Conservation (phyloP, 2,797 vertebrate genomes). For the Emys orbicularis region DNA sequence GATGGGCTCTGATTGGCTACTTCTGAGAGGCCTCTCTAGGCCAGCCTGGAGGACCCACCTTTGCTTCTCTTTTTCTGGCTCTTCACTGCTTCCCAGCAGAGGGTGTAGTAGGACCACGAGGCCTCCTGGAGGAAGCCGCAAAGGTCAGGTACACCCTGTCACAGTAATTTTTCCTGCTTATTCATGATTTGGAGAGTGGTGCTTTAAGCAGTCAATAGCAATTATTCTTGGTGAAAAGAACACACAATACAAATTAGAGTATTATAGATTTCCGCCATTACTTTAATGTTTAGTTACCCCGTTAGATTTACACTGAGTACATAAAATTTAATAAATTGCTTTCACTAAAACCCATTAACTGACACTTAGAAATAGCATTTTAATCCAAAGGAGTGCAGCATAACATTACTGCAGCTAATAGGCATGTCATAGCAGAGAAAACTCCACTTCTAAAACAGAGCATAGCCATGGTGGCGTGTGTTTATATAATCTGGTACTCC, state of each 20-base stretch:
- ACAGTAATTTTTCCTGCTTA: constrained; percentile 70
- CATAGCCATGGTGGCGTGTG: constrained; percentile 21
- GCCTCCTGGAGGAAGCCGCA: neutral
- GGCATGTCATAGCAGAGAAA: constrained; percentile 63
- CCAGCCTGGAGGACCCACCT: neutral
- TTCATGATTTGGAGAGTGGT: constrained; percentile 77
- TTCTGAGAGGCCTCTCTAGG: neutral
- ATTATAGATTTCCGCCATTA: constrained; percentile 81
- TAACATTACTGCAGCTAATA: constrained; percentile 78
- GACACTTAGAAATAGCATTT: constrained; percentile 80
- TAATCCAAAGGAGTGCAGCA: constrained; percentile 74
- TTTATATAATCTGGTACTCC: constrained; percentile 33
- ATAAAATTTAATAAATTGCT: constrained; percentile 82
- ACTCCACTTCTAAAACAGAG: constrained; percentile 62
- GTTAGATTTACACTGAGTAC: constrained; percentile 82
- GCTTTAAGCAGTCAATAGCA: constrained; percentile 84
- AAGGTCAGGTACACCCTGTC: neutral
- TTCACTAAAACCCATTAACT: constrained; percentile 82
- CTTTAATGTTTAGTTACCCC: constrained; percentile 84
- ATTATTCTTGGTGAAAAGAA: constrained; percentile 83
- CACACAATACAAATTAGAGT: constrained; percentile 84
- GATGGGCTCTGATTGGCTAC: neutral
- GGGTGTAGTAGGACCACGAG: neutral
- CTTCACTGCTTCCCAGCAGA: neutral
- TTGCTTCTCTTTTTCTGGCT: neutral